Percentiles rank a stretch among this genome's conserved stretches.
Conservation (phyloP, 2,888 invertebrate genomes). For the Isoperla grammatica region DNA sequence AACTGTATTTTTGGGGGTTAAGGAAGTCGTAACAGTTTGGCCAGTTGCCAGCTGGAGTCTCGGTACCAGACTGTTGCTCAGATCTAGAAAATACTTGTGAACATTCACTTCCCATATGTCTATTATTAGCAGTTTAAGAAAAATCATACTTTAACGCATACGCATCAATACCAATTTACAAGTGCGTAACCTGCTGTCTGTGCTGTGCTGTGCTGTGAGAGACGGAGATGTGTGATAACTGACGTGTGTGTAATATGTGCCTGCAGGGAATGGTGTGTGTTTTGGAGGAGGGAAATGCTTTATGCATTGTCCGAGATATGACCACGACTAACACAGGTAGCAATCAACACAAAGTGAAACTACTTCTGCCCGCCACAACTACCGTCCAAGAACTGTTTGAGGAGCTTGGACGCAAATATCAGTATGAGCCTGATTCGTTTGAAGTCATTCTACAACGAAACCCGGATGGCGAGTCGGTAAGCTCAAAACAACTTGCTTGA, state of each 20-base stretch:
- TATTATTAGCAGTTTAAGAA: slow-evolving; percentile 1
- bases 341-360: slow-evolving; percentile 38
- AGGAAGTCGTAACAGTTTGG: slow-evolving; percentile 27
- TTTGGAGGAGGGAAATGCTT: slow-evolving; percentile 41
- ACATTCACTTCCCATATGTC: neutral
- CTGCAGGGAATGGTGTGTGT: slow-evolving; percentile 48
- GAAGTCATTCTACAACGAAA: slow-evolving; percentile 38
- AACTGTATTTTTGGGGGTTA: slow-evolving; percentile 28
- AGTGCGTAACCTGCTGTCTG: neutral
- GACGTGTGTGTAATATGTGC: slow-evolving; percentile 25
- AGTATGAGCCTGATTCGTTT: slow-evolving; percentile 46
- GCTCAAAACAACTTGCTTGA: too few relatives aligned
- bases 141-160: neutral
- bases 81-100: slow-evolving; percentile 3
- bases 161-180: too few relatives aligned
- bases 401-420: slow-evolving; percentile 46
- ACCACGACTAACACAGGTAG: slow-evolving; percentile 37
- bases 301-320: slow-evolving; percentile 46
- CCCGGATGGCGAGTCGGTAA: neutral
- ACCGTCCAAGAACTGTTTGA: slow-evolving; percentile 45
- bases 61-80: slow-evolving; percentile 4
- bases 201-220: slow-evolving; percentile 13
- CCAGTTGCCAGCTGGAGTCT: slow-evolving; percentile 22
- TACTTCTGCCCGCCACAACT: slow-evolving; percentile 43
- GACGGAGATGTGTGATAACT: neutral